Percentiles rank a stretch among this genome's conserved stretches.
These are phyloP conservation scores for Branchipolynoe longqiensis DNA, from an alignment of 2,888 invertebrate species.

Conservation along the genomic window DNA sequence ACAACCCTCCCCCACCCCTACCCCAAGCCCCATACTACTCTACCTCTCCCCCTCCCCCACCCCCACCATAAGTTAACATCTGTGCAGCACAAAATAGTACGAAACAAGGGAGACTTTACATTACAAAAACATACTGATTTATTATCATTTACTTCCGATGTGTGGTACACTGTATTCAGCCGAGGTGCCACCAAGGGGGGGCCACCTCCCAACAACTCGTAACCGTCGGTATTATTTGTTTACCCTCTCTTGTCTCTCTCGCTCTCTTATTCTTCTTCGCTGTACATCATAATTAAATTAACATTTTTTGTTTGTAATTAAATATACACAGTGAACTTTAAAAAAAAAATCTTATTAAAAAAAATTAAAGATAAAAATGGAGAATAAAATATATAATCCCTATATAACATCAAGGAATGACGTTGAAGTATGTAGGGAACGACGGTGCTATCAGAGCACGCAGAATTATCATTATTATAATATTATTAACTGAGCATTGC, in stretches of 20 bases:
- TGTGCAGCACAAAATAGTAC: constrained; percentile 13
- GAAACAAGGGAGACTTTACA: constrained; percentile 47
- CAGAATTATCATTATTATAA: too few species aligned
- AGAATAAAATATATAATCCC: constrained; percentile 46
- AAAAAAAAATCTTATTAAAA: too few species aligned
- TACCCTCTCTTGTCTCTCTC: not conserved
- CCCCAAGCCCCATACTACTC: too few species aligned
- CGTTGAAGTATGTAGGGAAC: constrained; percentile 52
- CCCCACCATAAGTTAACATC: too few species aligned
- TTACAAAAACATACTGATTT: constrained; percentile 61
- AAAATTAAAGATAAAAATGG: too few species aligned
- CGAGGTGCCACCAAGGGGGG: constrained; percentile 13
- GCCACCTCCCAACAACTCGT: constrained; percentile 12
- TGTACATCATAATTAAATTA: constrained; percentile 53
- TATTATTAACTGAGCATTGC: constrained; percentile 30
- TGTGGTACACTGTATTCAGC: constrained; percentile 14
- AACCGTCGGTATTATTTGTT: not conserved
- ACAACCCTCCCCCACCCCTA: too few species aligned
- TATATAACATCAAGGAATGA: constrained; percentile 56
- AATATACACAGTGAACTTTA: constrained; percentile 58
- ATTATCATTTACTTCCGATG: constrained; percentile 56
- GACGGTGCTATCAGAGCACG: constrained; percentile 27
- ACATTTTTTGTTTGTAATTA: constrained; percentile 38
- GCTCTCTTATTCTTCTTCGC: not conserved
- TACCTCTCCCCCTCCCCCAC: too few species aligned